These are phyloP conservation scores for Lates calcarifer DNA, from an alignment of 2,113 vertebrate species.

Conservation along the genomic window DNA sequence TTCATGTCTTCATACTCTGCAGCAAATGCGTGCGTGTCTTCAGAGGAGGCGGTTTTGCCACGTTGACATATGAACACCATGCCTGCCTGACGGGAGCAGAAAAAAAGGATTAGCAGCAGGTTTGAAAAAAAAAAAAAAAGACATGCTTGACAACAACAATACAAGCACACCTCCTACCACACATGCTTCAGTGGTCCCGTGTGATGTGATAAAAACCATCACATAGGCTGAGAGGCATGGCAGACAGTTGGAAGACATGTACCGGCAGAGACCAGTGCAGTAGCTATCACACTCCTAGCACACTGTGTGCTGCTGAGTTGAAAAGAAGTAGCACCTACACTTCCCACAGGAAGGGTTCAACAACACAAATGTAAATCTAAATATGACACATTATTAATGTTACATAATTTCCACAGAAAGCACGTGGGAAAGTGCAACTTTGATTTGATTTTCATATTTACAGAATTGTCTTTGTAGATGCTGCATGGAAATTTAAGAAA, in stretches of 20 bases:
- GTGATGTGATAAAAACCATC: slow-evolving; percentile 72
- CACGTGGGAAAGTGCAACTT: not conserved
- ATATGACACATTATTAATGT: slow-evolving; percentile 9
- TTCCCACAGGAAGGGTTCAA: not conserved
- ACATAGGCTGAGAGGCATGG: slow-evolving; percentile 44
- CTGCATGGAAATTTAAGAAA: not conserved
- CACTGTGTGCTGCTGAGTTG: not conserved
- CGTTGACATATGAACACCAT: slow-evolving; percentile 58
- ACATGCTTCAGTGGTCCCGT: slow-evolving; percentile 64
- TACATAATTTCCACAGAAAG: not conserved
- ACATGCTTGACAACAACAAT: slow-evolving; percentile 75
- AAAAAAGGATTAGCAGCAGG: slow-evolving; percentile 68
- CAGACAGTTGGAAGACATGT: slow-evolving; percentile 58
- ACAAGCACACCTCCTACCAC: slow-evolving; percentile 60
- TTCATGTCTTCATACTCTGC: slow-evolving; percentile 46
- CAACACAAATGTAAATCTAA: slow-evolving; percentile 8
- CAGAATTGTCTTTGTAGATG: not conserved
- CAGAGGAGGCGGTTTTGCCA: slow-evolving; percentile 36
- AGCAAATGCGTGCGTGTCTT: slow-evolving; percentile 50
- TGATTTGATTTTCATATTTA: slow-evolving; percentile 22
- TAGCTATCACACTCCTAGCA: slow-evolving; percentile 31
- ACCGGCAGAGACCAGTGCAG: slow-evolving; percentile 42
- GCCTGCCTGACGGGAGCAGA: slow-evolving; percentile 53
- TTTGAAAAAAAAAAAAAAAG: slow-evolving; percentile 54
- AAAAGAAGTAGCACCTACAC: slow-evolving; percentile 26